These are phyloP conservation scores for Notoglanidium macrostoma DNA, from an alignment of 2,797 vertebrate species.

Conservation along the genomic window DNA sequence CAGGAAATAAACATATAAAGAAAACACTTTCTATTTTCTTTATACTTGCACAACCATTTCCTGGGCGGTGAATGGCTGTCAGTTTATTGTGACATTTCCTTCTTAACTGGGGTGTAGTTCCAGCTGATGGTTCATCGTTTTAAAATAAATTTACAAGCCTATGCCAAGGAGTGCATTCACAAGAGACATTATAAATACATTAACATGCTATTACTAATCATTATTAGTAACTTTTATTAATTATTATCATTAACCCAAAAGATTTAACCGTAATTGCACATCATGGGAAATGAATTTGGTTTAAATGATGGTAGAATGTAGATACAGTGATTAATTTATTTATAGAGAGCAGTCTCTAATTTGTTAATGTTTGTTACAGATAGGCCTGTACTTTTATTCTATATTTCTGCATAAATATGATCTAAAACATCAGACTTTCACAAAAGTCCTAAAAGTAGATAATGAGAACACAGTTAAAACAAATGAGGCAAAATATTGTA, in stretches of 20 bases:
- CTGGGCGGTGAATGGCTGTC: constrained; percentile 28
- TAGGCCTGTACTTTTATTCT: neutral
- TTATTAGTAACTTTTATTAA: too few species aligned
- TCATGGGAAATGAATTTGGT: neutral
- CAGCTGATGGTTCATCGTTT: neutral
- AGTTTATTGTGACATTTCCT: constrained; percentile 62
- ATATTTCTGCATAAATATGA: too few species aligned
- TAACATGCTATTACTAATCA: too few species aligned
- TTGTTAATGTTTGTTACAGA: neutral
- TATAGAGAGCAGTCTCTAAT: neutral
- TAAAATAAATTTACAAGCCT: neutral
- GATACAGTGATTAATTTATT: neutral
- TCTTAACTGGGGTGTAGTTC: constrained; percentile 22
- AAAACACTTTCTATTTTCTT: neutral
- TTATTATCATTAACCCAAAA: neutral
- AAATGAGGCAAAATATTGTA: too few species aligned
- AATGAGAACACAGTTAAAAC: too few species aligned
- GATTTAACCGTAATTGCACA: neutral
- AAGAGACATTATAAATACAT: neutral
- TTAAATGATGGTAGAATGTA: neutral
- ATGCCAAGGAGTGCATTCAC: neutral
- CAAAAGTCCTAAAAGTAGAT: too few species aligned
- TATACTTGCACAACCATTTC: constrained; percentile 3
- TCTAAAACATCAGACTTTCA: too few species aligned
- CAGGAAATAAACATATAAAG: neutral